Base-by-base conservation (phyloP, 2,888 invertebrate genomes). In the Prenolepis imparis region DNA sequence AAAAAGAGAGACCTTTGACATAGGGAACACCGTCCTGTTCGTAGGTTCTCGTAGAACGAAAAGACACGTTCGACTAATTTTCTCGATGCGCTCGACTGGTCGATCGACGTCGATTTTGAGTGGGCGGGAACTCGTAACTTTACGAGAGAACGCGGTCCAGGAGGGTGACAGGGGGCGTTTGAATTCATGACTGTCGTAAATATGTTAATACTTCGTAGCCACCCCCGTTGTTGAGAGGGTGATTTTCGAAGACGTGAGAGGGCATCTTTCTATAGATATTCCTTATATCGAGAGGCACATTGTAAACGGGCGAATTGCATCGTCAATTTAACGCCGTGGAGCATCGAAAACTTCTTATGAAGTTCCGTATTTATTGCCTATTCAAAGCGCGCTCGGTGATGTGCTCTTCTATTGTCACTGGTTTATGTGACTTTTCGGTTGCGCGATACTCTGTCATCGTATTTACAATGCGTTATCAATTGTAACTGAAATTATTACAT, bases 141-240 rank as follows among this genome's bases (percentile, higher is more conserved):
- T 39, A 57, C 39, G 63, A 39, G n/a, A 28, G 61, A 24, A 44
- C 39, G 32, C 52, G 66, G 24, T 11, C 81, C 83, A 28, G 70
- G 52, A 72, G 11, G 82, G 59, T 12, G 68, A 72, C 55, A 83
- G 41, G 28, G 86, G 84, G 87, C 89, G 89, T 90, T 91, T 84
- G 90, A 90, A 92, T 90, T 89, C 90, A 90, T 90, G 90, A 82
- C 82, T 82, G 84, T 91, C 90, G 90, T 90, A 90, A 90, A 90
- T 90, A 90, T 90, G 90, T 89, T 91, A 90, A 90, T 90, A 87
- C 86, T 83, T 64, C 75, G 85, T 87, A 86, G 85, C 85, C 86
- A 89, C 68, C 87, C 75, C 78, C 57, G 72, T 78, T 59, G 78
- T 78, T 59, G 78, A 78, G 72, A 86, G 87, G 88, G 84, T 85